A percentile compares a stretch with the other conserved stretches of the same genome.
Conservation (phyloP, 2,113 vertebrate genomes). For the Chlorodrepanis virens region DNA sequence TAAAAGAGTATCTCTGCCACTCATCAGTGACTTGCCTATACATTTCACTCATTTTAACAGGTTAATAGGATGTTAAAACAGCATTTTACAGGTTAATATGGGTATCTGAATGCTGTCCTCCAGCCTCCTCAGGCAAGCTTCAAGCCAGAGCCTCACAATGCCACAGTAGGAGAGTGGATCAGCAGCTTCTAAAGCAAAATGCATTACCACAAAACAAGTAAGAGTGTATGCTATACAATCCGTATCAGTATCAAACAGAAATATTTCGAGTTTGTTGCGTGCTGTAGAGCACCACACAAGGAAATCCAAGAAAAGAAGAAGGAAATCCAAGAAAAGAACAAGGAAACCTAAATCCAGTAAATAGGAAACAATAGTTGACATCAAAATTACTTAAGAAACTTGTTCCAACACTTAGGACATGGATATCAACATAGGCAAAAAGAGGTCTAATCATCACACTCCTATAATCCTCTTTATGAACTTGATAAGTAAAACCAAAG, state of each 20-base stretch:
- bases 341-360: not conserved
- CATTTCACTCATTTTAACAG: not conserved
- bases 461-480: not conserved
- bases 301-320: not conserved
- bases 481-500: not conserved
- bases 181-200: not conserved
- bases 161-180: not conserved
- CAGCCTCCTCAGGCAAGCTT: not conserved
- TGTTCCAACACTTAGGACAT: not conserved
- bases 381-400: not conserved
- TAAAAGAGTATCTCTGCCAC: not conserved
- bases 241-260: not conserved
- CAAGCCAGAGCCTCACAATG: not conserved
- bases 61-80: not conserved
- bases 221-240: not conserved
- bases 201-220: accelerated
- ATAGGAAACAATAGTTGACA: not conserved
- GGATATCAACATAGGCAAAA: not conserved
- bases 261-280: not conserved
- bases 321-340: not conserved
- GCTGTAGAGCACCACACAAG: not conserved
- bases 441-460: not conserved
- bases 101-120: not conserved
- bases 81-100: not conserved
- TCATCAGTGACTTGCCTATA: not conserved